phyloP scores from a whole-genome alignment of 2,888 invertebrate genomes.

The Noctua comes region DNA sequence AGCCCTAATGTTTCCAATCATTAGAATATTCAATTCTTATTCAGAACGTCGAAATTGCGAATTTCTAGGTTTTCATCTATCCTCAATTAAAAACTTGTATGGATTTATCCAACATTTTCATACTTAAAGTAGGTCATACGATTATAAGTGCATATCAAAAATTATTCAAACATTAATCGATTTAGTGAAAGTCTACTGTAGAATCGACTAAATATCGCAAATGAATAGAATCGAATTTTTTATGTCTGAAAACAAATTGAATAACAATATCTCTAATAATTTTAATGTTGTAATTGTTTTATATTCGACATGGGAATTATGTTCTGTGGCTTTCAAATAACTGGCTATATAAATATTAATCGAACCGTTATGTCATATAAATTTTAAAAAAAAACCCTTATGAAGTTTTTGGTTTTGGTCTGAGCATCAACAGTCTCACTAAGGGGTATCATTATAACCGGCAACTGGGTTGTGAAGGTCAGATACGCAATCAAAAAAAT shows the following conservation, averaged over 20 bases:
- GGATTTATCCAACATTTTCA: neutral
- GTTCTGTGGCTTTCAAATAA: neutral
- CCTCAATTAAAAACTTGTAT: neutral
- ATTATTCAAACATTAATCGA: conserved; percentile 48
- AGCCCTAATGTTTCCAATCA: neutral
- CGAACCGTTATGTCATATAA: neutral
- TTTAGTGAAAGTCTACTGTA: conserved; percentile 51
- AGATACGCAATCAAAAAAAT: neutral
- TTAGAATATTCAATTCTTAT: neutral
- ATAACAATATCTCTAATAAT: neutral
- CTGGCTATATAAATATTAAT: neutral
- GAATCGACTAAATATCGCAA: conserved; percentile 45
- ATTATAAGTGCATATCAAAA: conserved; percentile 16
- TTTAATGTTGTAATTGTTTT: neutral
- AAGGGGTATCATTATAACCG: neutral
- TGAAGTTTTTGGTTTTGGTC: neutral
- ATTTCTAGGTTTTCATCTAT: too few relatives aligned
- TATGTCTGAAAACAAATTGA: conserved; percentile 33
- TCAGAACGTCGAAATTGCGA: neutral
- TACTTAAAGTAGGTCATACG: neutral
- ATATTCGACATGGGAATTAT: neutral
- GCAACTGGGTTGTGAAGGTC: neutral
- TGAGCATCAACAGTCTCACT: neutral
- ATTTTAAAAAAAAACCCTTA: neutral
- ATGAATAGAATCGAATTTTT: conserved; percentile 42